Percentiles rank a stretch among this genome's conserved stretches.
phyloP scores from a whole-genome alignment of 2,888 invertebrate species.

The Platynereis dumerilii region DNA sequence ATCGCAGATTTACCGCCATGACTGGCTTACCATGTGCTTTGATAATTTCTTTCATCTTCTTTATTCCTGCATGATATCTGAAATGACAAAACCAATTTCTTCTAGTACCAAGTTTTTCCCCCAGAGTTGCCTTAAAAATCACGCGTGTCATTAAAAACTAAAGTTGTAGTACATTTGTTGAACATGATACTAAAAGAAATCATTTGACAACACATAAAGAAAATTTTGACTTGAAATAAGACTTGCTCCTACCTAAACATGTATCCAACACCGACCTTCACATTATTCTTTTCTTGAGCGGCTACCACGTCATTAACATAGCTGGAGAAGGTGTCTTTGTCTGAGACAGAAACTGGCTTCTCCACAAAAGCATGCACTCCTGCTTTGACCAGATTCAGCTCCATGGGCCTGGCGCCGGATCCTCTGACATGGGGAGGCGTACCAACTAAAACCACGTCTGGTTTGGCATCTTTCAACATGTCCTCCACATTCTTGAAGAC shows the following conservation, averaged over 20 bases:
- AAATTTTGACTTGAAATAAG: too few relatives aligned
- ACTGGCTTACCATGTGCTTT: constrained; percentile 27
- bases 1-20: constrained; percentile 28
- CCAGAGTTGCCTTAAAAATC: too few relatives aligned
- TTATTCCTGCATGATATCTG: constrained; percentile 31
- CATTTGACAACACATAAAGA: too few relatives aligned
- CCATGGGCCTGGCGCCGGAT: constrained; percentile 20
- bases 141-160: too few relatives aligned
- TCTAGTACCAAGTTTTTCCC: too few relatives aligned
- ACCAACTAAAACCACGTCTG: constrained; percentile 22
- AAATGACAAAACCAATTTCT: background rate
- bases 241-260: constrained; percentile 35
- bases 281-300: background rate
- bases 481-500: constrained; percentile 20
- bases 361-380: constrained; percentile 29
- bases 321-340: constrained; percentile 10
- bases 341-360: constrained; percentile 27
- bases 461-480: constrained; percentile 9
- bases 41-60: constrained; percentile 30
- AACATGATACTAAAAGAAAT: too few relatives aligned
- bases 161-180: too few relatives aligned
- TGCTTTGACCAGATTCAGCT: constrained; percentile 17
- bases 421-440: constrained; percentile 22
- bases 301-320: constrained; percentile 18
- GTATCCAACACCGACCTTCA: constrained; percentile 29